These are phyloP conservation scores for Herminia tarsipennalis DNA, from an alignment of 2,888 invertebrate species.

Conservation along the genomic window DNA sequence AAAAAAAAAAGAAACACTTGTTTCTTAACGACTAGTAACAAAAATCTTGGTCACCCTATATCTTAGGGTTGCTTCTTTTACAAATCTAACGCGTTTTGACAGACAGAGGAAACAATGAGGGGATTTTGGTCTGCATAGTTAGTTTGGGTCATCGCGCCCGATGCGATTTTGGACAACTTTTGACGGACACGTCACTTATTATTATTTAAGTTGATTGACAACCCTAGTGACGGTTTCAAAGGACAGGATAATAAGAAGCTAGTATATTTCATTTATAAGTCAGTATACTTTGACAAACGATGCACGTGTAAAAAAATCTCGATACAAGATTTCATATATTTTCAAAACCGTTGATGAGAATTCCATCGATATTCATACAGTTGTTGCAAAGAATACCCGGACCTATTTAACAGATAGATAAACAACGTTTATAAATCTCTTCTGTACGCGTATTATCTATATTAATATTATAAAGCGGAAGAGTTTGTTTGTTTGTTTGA, in stretches of 20 bases:
- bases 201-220: constrained; percentile 79
- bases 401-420: no score
- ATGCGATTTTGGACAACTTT: constrained; percentile 84
- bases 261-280: background rate
- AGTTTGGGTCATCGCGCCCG: constrained; percentile 81
- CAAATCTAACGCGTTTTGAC: constrained; percentile 45
- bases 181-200: constrained; percentile 78
- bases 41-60: constrained; percentile 24
- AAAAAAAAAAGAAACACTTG: background rate
- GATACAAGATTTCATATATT: no score
- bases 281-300: background rate
- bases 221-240: constrained; percentile 41
- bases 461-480: no score
- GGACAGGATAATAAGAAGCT: constrained; percentile 8
- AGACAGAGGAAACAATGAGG: constrained; percentile 57
- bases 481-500: no score
- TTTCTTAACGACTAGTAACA: constrained; percentile 1
- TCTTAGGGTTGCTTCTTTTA: constrained; percentile 33
- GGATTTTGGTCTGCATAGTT: constrained; percentile 83
- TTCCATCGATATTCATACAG: no score
- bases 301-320: no score
- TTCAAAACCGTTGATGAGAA: no score
- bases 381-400: no score
- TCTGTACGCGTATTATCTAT: no score
- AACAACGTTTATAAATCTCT: no score